Base-by-base conservation (phyloP, 2,113 vertebrate genomes). In the Hucho hucho region DNA sequence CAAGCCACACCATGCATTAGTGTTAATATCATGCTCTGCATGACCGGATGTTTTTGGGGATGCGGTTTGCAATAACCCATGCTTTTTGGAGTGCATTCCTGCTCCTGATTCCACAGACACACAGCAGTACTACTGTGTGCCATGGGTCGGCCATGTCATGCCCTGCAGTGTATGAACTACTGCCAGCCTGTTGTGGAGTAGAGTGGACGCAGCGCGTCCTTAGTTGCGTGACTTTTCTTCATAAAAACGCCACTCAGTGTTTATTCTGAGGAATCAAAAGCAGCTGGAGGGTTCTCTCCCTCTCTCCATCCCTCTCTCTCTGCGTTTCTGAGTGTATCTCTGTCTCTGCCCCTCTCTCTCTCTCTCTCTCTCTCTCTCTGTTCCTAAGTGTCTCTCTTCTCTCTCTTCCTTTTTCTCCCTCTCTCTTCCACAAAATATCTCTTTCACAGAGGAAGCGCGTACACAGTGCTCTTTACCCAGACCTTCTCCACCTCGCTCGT, bases 231-330 rank as follows among this genome's bases (percentile, higher is more conserved):
- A 59, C 80, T 91, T 87, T 79, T 79, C 88, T 90, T 90, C 80
- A 89, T 92, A 90, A 92, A 91, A 91, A 90, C 59, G 86, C 87
- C 90, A 90, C 86, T 91, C 84, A 84, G 76, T 81, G 88, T 79
- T 85, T 87, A 76, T 75, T 71, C 84, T 28, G 69, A 87, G 74
- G 83, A 92, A 90, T 88, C 73, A 70, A 88, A 75, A 91, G 87
- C 90, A 93, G 91, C 90, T 91, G 91, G 80, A 79, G 81, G 18
- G 29, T 18, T 43, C 66, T 28, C 64, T 66, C 28, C 18, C 64
- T 63, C 26, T 66, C 49, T 58, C 24, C 28, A 12, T 53, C 16
- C 79, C 16, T 58, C 66, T 49, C 29, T 56, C 16, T 66, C 58
- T 76, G 37, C 70, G 32, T 73, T 65, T 37, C 32, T 37, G 32